Conservation (phyloP, 2,888 invertebrate genomes). For the Temnothorax ravouxi region DNA sequence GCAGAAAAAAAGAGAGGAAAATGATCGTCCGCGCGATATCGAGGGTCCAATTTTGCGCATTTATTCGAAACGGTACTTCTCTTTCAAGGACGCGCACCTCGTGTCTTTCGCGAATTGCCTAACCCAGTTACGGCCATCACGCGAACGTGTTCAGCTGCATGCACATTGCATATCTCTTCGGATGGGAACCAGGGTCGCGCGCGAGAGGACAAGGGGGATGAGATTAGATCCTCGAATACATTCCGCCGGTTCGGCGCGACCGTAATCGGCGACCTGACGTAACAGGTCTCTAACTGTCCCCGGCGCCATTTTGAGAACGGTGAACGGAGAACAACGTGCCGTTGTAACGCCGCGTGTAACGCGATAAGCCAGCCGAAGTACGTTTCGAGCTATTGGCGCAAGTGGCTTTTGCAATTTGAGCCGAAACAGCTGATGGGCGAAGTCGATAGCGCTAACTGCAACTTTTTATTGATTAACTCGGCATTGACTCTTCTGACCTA, state of each 20-base stretch:
- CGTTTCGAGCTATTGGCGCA: slow-evolving; percentile 21
- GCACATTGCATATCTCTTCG: slow-evolving; percentile 30
- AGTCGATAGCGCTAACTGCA: slow-evolving; percentile 8
- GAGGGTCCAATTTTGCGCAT: slow-evolving; percentile 8
- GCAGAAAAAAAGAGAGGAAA: not conserved
- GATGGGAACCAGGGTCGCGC: slow-evolving; percentile 60
- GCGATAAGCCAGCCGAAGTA: slow-evolving; percentile 44
- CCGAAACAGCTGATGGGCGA: slow-evolving; percentile 32
- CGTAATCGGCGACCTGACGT: slow-evolving; percentile 62
- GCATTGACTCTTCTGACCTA: not conserved
- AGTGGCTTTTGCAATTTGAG: slow-evolving; percentile 44
- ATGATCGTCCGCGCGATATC: not conserved
- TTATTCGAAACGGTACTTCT: slow-evolving; percentile 27
- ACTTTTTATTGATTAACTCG: slow-evolving; percentile 5
- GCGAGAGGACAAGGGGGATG: slow-evolving; percentile 18
- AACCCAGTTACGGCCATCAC: slow-evolving; percentile 54
- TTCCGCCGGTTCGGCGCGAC: slow-evolving; percentile 35
- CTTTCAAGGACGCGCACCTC: slow-evolving; percentile 65
- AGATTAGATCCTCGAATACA: slow-evolving; percentile 28
- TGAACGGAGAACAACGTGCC: slow-evolving; percentile 59
- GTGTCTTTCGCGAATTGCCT: slow-evolving; percentile 45
- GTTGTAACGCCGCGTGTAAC: slow-evolving; percentile 39
- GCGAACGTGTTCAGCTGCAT: slow-evolving; percentile 21
- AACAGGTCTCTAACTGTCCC: slow-evolving; percentile 68
- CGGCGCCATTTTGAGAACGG: slow-evolving; percentile 61